Base-by-base conservation (phyloP, 2,888 invertebrate species). In the Argyresthia goedartella region DNA sequence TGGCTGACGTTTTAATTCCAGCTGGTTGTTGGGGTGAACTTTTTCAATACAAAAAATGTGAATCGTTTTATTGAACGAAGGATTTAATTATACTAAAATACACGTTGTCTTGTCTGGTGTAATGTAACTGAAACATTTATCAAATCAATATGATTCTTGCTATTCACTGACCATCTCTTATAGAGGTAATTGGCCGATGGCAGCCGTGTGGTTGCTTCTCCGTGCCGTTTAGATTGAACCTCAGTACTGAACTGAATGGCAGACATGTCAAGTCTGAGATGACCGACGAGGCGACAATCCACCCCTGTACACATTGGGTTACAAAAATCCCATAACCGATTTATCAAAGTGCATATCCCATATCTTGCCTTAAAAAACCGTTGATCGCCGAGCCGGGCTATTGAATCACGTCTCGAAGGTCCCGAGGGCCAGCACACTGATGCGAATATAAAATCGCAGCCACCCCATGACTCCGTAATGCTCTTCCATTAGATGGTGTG, bases 1-100 rank as follows among this genome's bases (percentile, higher is more conserved):
- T 82, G 84, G 80, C 70, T 81, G 84, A 82, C 82, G 76, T 81
- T 84, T 84, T 84, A 84, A 86, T 86, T 81, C 70, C 67, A 73
- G 73, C 71, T 76, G 74, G 61, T 72, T 71, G 67, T 68, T 69
- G 71, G 58, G 76, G 78, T 64, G 60, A 55, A 11, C 34, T 49
- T 51, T 44, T 15, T 15, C 25, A 25, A 25, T 25, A 25, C 25
- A 25, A 25, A 25, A 25, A 25, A 25, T 25, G 25, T 25, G 25
- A 25, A 25, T 4, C 25, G 25, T 25, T 25, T 25, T 25, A 25
- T 25, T 25, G 25, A 25, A 25, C 25, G 25, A 25, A 25, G 25
- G 25, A 25, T 25, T 25, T 25, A 25, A 25, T 25, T 25, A 25
- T 25, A 4, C 25, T 6, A 25, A 4, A 25, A 25, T 25, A 25